Percentiles rank a stretch among this genome's conserved stretches.
phyloP scores from a whole-genome alignment of 2,113 vertebrate genomes.

The Tonatia bakeri region DNA sequence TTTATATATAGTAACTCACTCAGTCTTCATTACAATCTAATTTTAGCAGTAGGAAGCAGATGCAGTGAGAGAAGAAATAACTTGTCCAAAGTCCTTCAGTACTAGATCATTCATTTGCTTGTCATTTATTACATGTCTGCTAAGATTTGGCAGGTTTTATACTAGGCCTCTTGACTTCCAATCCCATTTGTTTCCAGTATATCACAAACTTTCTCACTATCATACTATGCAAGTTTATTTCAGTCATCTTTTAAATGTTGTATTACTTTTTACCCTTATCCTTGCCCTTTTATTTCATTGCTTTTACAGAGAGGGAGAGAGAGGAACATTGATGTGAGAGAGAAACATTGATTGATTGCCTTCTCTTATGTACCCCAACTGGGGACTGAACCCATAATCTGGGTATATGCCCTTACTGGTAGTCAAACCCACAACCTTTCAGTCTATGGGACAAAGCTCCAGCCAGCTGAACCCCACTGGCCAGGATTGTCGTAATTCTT shows the following conservation, averaged over 20 bases:
- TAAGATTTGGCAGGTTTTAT: background rate
- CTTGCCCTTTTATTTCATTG: no score
- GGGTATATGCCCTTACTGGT: background rate
- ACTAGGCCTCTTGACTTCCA: background rate
- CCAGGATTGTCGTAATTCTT: background rate
- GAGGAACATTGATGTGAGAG: background rate
- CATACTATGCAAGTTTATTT: background rate
- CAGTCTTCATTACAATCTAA: background rate
- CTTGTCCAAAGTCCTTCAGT: background rate
- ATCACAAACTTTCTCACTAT: background rate
- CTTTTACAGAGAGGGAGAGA: no score
- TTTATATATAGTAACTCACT: background rate
- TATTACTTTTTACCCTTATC: background rate
- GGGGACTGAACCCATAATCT: background rate
- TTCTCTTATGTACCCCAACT: background rate
- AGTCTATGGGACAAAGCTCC: no score
- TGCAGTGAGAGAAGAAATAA: background rate
- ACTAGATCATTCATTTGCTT: background rate
- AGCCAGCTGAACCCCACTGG: background rate
- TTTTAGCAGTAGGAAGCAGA: constrained; percentile 1
- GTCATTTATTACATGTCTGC: background rate
- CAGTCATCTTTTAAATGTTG: background rate
- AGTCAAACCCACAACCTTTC: no score
- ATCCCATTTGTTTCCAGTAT: background rate
- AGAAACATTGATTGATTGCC: background rate